Conservation (phyloP, 92 coral and sea anemone species). For the Parazoanthus darwini region DNA sequence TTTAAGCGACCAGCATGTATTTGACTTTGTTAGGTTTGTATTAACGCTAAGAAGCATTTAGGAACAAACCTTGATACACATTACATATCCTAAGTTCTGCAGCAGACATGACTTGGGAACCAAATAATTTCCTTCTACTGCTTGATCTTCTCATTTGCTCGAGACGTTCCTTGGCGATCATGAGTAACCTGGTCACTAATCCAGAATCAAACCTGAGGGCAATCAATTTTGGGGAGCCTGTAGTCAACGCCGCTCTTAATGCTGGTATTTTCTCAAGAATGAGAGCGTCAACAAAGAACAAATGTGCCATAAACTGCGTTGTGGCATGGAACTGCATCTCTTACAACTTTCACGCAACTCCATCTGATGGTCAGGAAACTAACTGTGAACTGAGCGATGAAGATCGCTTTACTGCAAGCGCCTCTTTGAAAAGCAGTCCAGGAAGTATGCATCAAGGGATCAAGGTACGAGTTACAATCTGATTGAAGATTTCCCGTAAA, state of each 20-base stretch:
- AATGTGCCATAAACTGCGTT: not conserved
- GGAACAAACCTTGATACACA: too few species aligned
- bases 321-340: not conserved
- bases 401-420: not conserved
- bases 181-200: not conserved
- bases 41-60: too few species aligned
- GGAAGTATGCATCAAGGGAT: not conserved
- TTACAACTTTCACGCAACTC: not conserved
- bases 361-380: not conserved
- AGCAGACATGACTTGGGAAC: too few species aligned
- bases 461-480: not conserved
- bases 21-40: too few species aligned
- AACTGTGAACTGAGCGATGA: conserved; percentile 9
- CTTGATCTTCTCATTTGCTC: not conserved
- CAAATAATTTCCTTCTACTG: too few species aligned
- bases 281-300: not conserved
- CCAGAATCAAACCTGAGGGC: conserved; percentile 16
- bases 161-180: not conserved
- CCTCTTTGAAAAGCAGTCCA: not conserved
- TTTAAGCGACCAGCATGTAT: too few species aligned
- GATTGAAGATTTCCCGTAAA: too few species aligned
- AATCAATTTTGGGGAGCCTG: conserved; percentile 14
- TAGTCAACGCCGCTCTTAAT: not conserved
- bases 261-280: not conserved
- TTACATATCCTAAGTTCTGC: too few species aligned